These are phyloP conservation scores for Drosophila histrio DNA, from an alignment of 2,888 invertebrate species.

Conservation along the genomic window DNA sequence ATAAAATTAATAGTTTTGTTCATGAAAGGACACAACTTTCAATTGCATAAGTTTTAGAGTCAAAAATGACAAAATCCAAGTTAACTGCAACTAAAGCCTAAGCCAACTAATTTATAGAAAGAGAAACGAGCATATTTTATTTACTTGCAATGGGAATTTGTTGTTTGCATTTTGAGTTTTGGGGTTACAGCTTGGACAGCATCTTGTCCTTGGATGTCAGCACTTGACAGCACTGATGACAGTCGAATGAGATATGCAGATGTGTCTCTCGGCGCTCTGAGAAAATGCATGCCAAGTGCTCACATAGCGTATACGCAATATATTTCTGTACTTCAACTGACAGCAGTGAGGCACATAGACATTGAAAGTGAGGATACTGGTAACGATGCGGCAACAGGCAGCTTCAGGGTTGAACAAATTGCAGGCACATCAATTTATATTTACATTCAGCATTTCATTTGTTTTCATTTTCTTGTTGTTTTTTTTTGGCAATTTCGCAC, in stretches of 20 bases:
- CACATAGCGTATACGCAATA: constrained; percentile 55
- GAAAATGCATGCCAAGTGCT: constrained; percentile 63
- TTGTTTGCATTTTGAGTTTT: constrained; percentile 18
- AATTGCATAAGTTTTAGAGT: not conserved
- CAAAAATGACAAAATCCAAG: not conserved
- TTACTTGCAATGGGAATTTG: constrained; percentile 13
- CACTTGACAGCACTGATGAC: constrained; percentile 46
- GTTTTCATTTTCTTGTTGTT: not conserved
- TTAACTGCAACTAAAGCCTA: not conserved
- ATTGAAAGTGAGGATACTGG: not conserved
- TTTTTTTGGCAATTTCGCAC: constrained; percentile 1
- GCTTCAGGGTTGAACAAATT: constrained; percentile 15
- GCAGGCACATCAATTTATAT: constrained; percentile 24
- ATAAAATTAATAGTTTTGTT: not conserved
- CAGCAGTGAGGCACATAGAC: not conserved
- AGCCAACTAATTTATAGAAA: not conserved
- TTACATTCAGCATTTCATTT: not conserved
- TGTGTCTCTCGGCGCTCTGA: constrained; percentile 42
- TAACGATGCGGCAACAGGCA: constrained; percentile 17
- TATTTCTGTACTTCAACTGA: constrained; percentile 30
- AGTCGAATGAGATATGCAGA: constrained; percentile 58
- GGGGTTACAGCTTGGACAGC: constrained; percentile 29
- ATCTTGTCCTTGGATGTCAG: constrained; percentile 12
- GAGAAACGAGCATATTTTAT: not conserved
- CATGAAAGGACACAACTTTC: not conserved